These are phyloP conservation scores for Quadroppia sp. DNA, from an alignment of 2,888 invertebrate species.

Conservation along the genomic window DNA sequence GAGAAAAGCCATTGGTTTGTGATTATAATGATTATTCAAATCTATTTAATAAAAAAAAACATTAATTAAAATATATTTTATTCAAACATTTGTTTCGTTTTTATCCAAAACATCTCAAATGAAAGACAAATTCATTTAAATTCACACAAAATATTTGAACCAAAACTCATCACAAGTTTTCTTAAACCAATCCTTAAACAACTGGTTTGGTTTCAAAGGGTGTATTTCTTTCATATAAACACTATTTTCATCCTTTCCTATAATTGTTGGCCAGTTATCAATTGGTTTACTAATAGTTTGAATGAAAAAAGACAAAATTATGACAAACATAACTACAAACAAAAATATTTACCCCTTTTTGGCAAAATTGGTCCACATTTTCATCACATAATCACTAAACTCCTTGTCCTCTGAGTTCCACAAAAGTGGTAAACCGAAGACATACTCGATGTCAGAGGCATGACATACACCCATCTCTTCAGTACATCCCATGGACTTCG, in stretches of 20 bases:
- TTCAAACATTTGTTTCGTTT: no score
- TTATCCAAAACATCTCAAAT: no score
- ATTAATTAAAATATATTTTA: no score
- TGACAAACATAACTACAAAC: neutral
- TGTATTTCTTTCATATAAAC: neutral
- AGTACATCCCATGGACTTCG: neutral
- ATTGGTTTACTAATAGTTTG: neutral
- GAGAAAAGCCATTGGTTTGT: no score
- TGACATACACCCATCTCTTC: constrained; percentile 15
- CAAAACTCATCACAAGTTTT: constrained; percentile 9
- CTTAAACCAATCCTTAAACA: neutral
- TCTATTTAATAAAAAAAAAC: no score
- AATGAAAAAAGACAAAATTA: neutral
- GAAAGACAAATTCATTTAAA: neutral
- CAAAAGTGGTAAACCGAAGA: neutral
- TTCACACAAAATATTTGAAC: neutral
- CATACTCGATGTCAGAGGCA: neutral
- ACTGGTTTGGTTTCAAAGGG: neutral
- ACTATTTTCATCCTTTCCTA: neutral
- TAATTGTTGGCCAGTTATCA: neutral
- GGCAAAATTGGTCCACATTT: constrained; percentile 41
- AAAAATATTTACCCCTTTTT: constrained; percentile 33
- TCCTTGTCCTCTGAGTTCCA: neutral
- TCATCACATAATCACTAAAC: constrained; percentile 33
- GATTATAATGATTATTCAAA: no score